Percentiles rank a stretch among this genome's conserved stretches.
Evolutionary conservation across 1,140 invertebrate genomes (phyloP).

Genomic region (Triops longicaudatus): DNA sequence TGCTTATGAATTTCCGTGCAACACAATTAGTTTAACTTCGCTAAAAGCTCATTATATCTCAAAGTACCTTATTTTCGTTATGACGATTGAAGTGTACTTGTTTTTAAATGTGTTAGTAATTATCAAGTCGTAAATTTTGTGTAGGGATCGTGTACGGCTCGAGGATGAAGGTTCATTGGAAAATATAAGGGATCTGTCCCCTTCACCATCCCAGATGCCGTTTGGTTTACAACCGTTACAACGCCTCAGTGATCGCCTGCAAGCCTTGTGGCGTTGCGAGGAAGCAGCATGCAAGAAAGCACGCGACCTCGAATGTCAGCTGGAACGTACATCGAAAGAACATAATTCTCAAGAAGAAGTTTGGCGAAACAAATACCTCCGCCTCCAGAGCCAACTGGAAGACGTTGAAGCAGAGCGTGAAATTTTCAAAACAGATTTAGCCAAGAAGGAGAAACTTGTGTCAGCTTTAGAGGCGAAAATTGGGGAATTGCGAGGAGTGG

Average conservation of each 20-base stretch:
- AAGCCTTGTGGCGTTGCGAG: neutral
- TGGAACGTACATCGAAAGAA: neutral
- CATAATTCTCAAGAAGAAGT: neutral
- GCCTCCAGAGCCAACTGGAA: neutral
- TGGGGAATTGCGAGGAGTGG: neutral
- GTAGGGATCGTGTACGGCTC: neutral
- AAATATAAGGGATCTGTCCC: neutral
- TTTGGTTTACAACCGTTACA: neutral
- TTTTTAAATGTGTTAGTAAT: too few species aligned
- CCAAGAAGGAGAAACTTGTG: neutral
- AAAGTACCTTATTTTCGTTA: too few species aligned
- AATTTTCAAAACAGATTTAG: neutral
- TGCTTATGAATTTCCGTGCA: too few species aligned
- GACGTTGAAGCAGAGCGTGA: neutral
- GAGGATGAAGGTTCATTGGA: neutral
- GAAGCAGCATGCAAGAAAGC: neutral
- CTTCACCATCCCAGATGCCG: neutral
- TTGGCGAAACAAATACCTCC: neutral
- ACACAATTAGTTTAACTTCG: too few species aligned
- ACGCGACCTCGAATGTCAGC: neutral
- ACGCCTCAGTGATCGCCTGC: neutral
- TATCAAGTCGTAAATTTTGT: neutral
- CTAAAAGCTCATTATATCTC: too few species aligned
- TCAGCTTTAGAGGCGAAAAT: slow-evolving; percentile 6
- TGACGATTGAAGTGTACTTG: too few species aligned